Evolutionary conservation across 2,888 invertebrate genomes (phyloP), one percentile per base, ranked within the genome.

Genomic region (Amorpha juglandis): DNA sequence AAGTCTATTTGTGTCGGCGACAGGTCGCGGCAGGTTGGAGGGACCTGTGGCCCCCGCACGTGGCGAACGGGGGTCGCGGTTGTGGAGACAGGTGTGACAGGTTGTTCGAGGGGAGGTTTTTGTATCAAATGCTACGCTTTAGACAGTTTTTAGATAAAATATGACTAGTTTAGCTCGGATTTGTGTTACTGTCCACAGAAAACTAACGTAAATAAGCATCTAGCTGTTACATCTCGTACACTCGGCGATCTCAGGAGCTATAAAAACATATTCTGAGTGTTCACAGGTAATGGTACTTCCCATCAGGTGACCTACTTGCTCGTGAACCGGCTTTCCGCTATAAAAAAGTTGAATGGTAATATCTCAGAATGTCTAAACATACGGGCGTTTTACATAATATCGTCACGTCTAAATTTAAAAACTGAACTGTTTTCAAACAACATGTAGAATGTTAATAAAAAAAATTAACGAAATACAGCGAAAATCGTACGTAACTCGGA

Each of bases 1-100:
- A 82, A 77, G 77, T 78, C 82, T 86, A 84, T 84, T 83, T 81
- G 69, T 73, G 82, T 76, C 65, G 79, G 71, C 72, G 71, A 78
- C 89, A 89, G 87, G 89, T 89, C 82, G 75, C 82, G 82, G 81
- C 55, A 65, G 55, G 55, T 48, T 53, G 27, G 35, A 19, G 58
- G 58, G 58, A 58, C 58, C 58, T 58, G 58, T 58, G 58, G 38
- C 58, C 55, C 58, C 55, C 58, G 42, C 58, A 42, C 58, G 16
- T 38, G 42, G n/a, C 16, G 48, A 52, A 19, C 27, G 27, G 7
- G 21, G 27, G 52, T 14, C 27, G 38, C 11, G 27, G 52, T 14
- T 12, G 38, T 66, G 19, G 38, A 38, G 19, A 16, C 58, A 19
- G 19, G 19, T 38, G 58, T 1, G 19, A 58, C 58, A 58, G 58